Evolutionary conservation across 2,888 invertebrate genomes (phyloP).

Genomic region (Gari tellinella): DNA sequence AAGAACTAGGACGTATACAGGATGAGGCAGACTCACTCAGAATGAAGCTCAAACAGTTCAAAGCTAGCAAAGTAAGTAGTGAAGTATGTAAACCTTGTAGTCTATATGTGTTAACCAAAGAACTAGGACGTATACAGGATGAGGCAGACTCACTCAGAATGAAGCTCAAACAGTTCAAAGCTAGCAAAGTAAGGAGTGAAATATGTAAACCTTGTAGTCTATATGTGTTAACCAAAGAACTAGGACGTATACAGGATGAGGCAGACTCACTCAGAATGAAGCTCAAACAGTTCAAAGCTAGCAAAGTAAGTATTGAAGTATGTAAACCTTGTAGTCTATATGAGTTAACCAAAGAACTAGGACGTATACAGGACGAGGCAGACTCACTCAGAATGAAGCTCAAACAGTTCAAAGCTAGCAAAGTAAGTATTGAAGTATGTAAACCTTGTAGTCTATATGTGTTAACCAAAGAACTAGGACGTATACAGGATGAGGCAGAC

Average conservation of each 20-base stretch:
- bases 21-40: constrained; percentile 81
- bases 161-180: constrained; percentile 74
- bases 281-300: constrained; percentile 70
- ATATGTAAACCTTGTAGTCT: too few species aligned
- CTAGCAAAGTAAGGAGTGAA: constrained; percentile 61
- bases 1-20: constrained; percentile 80
- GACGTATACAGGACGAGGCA: constrained; percentile 80
- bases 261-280: constrained; percentile 78
- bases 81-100: too few species aligned
- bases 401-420: constrained; percentile 68
- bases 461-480: constrained; percentile 81
- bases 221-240: constrained; percentile 83
- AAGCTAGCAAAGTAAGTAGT: constrained; percentile 68
- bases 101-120: too few species aligned
- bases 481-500: constrained; percentile 82
- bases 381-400: constrained; percentile 79
- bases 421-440: constrained; percentile 54
- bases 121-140: constrained; percentile 80
- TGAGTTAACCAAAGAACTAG: constrained; percentile 83
- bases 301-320: constrained; percentile 59
- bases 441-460: too few species aligned
- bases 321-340: too few species aligned
- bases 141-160: constrained; percentile 79
- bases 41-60: constrained; percentile 75
- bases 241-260: constrained; percentile 81